Conservation (phyloP, 2,797 vertebrate genomes). For the Glyptemys insculpta region DNA sequence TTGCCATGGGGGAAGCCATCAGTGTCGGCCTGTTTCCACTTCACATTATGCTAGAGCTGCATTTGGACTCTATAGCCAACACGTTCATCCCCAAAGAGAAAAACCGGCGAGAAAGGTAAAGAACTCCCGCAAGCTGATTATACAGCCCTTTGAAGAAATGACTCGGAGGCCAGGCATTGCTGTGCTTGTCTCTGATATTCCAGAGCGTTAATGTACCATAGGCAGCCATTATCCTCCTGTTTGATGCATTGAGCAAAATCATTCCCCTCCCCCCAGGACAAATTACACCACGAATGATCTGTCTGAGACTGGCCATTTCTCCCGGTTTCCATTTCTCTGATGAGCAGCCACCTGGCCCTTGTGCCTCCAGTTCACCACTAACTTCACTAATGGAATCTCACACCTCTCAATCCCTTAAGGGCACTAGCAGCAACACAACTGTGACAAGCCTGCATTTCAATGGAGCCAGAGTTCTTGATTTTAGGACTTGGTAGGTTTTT, state of each 20-base stretch:
- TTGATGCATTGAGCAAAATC: background rate
- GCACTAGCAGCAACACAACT: too few relatives aligned
- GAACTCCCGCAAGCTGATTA: background rate
- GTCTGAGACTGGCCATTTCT: background rate
- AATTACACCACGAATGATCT: background rate
- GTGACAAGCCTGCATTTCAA: background rate
- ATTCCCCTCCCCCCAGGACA: background rate
- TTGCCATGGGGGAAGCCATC: background rate
- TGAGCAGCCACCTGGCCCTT: background rate
- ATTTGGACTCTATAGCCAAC: background rate
- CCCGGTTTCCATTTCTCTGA: background rate
- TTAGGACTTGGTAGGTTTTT: background rate
- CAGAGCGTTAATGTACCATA: background rate
- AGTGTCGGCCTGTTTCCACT: background rate
- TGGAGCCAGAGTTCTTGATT: background rate
- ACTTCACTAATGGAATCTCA: background rate
- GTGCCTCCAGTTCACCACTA: background rate
- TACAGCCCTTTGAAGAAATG: fast-evolving
- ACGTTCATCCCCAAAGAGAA: background rate
- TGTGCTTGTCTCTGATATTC: background rate
- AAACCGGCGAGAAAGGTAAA: background rate
- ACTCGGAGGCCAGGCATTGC: fast-evolving
- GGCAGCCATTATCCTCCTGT: background rate
- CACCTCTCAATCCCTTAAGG: background rate
- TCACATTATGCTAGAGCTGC: background rate